Conservation (phyloP, 2,797 vertebrate species). For the Varecia variegata region DNA sequence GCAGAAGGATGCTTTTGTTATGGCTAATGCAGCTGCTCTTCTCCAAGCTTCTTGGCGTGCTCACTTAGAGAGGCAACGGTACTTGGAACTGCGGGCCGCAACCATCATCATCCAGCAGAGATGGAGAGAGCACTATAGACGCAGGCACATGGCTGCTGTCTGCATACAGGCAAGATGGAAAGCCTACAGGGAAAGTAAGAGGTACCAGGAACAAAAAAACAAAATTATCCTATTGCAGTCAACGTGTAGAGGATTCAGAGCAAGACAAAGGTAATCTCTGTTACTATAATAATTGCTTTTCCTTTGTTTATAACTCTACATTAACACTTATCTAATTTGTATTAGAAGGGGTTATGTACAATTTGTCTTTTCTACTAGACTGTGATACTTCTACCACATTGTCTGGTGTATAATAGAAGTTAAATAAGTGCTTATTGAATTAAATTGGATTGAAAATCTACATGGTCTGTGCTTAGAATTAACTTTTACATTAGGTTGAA, state of each 20-base stretch:
- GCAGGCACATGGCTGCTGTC: constrained; percentile 85
- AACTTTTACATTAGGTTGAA: constrained; percentile 27
- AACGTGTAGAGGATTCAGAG: constrained; percentile 87
- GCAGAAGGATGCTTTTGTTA: constrained; percentile 71
- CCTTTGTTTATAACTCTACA: background rate
- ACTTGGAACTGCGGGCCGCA: constrained; percentile 87
- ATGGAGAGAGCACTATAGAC: constrained; percentile 86
- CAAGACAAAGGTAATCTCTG: constrained; percentile 88
- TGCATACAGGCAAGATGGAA: constrained; percentile 93
- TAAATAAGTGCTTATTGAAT: constrained; percentile 12
- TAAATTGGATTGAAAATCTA: constrained; percentile 43
- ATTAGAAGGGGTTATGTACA: background rate
- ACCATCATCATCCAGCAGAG: constrained; percentile 90
- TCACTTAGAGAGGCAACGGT: constrained; percentile 86
- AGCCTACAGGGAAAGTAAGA: constrained; percentile 84
- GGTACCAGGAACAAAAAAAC: constrained; percentile 81
- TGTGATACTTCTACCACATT: background rate
- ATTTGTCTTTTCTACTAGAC: constrained; percentile 9
- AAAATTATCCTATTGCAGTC: constrained; percentile 89
- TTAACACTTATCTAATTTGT: constrained; percentile 1
- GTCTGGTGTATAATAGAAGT: background rate
- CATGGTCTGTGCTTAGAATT: background rate
- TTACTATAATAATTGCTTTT: constrained; percentile 10
- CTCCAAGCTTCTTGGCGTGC: constrained; percentile 94
- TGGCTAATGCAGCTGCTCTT: constrained; percentile 86